These are phyloP conservation scores for Sphaerodactylus townsendi DNA, from an alignment of 2,113 vertebrate species.

Conservation along the genomic window DNA sequence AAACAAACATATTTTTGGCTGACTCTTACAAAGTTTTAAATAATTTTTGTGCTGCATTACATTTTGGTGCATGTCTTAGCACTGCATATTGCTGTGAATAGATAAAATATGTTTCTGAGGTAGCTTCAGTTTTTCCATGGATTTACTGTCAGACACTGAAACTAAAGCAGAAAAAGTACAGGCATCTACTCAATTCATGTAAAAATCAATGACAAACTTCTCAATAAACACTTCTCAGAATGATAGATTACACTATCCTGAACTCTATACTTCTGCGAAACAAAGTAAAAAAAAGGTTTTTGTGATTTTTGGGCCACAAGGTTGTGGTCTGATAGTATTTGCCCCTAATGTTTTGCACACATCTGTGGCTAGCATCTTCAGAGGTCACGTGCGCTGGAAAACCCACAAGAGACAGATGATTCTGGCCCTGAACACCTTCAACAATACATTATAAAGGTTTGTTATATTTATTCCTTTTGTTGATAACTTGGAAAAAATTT, in stretches of 20 bases:
- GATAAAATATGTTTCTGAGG: slow-evolving; percentile 49
- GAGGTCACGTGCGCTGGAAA: no score
- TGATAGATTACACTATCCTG: background rate
- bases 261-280: slow-evolving; percentile 22
- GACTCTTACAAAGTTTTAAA: slow-evolving; percentile 48
- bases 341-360: no score
- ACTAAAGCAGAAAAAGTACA: slow-evolving; percentile 55
- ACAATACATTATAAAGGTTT: background rate
- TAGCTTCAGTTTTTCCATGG: slow-evolving; percentile 29
- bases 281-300: background rate
- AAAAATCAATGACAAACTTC: slow-evolving; percentile 34
- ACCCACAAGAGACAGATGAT: no score
- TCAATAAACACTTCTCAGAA: background rate
- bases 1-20: slow-evolving; percentile 60
- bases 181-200: no score
- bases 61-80: slow-evolving; percentile 54
- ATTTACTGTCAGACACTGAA: slow-evolving; percentile 54
- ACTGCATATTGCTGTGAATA: slow-evolving; percentile 54
- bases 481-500: no score
- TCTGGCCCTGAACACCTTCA: no score
- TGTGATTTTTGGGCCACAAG: no score
- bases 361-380: no score
- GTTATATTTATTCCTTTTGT: no score
- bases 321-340: no score
- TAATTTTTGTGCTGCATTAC: slow-evolving; percentile 58